These are phyloP conservation scores for Drosophila setifemur DNA, from an alignment of 1,140 invertebrate genomes.

Conservation along the genomic window DNA sequence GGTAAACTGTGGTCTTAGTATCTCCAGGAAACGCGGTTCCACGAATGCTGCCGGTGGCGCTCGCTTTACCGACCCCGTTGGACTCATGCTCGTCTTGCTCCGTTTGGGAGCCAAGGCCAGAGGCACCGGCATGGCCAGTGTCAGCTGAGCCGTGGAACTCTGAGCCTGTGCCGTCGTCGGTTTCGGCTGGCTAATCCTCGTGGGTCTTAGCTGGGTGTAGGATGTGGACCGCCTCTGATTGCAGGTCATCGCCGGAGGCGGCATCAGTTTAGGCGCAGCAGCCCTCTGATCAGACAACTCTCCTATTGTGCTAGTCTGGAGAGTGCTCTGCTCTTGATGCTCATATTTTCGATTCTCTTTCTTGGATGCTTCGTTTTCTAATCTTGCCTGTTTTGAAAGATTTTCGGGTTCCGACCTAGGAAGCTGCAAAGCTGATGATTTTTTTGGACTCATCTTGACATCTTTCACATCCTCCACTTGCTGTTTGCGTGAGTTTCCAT, in stretches of 20 bases:
- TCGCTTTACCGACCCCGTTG: conserved; percentile 64
- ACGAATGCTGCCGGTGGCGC: conserved; percentile 59
- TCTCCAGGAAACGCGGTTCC: conserved; percentile 94
- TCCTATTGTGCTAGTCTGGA: conserved; percentile 13
- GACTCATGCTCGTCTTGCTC: conserved; percentile 77
- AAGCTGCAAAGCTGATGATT: background rate
- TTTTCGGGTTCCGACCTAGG: background rate
- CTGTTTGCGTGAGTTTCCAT: background rate
- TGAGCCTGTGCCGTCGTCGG: conserved; percentile 67
- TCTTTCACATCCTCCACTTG: background rate
- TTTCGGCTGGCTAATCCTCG: conserved; percentile 72
- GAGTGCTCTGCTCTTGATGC: background rate
- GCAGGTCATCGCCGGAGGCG: conserved; percentile 51
- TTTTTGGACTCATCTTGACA: background rate
- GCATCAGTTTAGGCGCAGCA: conserved; percentile 6
- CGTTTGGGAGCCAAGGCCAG: conserved; percentile 69
- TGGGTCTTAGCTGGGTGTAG: conserved; percentile 64
- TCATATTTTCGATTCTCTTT: too few relatives aligned
- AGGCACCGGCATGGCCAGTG: conserved; percentile 62
- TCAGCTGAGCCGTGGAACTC: conserved; percentile 62
- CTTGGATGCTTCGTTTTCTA: background rate
- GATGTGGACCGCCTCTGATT: conserved; percentile 68
- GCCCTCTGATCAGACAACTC: conserved; percentile 11
- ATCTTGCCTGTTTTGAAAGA: background rate
- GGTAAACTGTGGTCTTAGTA: conserved; percentile 92